phyloP scores from a whole-genome alignment of 2,797 vertebrate genomes.

The Furcifer pardalis region DNA sequence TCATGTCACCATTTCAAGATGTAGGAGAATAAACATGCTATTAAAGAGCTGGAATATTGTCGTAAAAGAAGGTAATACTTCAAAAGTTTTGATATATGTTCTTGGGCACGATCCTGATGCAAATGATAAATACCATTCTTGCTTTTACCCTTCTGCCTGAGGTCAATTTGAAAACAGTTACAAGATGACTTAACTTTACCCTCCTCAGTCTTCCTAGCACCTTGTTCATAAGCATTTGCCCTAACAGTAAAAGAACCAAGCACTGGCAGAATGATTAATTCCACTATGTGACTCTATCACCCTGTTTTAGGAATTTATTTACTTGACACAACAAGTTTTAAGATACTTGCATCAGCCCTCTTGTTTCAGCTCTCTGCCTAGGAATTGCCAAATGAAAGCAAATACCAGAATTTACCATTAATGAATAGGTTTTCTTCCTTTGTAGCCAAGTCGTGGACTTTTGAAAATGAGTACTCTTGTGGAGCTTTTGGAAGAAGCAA shows the following conservation, averaged over 20 bases:
- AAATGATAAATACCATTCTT: background rate
- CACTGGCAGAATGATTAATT: background rate
- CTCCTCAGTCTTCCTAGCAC: background rate
- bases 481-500: background rate
- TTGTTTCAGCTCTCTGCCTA: background rate
- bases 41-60: slow-evolving; percentile 29
- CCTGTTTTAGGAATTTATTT: background rate
- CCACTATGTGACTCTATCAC: background rate
- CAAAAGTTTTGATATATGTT: slow-evolving; percentile 26
- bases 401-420: background rate
- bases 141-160: background rate
- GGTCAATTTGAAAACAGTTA: background rate
- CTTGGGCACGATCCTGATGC: background rate
- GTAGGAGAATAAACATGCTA: slow-evolving; percentile 41
- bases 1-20: slow-evolving; percentile 51
- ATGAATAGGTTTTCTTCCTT: background rate
- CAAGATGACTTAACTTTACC: background rate
- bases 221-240: slow-evolving; percentile 19
- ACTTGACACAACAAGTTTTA: background rate
- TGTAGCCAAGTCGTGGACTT: background rate
- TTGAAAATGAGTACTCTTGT: background rate
- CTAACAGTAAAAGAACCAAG: background rate
- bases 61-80: slow-evolving; percentile 11
- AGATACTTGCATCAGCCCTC: background rate
- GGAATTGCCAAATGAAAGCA: background rate